Conservation (phyloP, 2,888 invertebrate genomes). For the Euphydryas editha region DNA sequence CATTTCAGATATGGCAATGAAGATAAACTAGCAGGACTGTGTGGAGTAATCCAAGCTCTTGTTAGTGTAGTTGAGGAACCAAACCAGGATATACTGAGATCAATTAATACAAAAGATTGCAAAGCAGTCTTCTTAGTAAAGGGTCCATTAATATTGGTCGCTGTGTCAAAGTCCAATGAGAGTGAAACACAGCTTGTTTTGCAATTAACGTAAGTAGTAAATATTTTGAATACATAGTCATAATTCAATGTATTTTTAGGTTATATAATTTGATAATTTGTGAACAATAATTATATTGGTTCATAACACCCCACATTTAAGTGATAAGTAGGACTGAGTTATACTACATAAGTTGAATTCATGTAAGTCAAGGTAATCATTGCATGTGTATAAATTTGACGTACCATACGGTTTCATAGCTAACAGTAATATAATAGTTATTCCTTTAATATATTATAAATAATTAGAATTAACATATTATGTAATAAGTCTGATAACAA, state of each 20-base stretch:
- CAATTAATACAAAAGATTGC: slow-evolving; percentile 92
- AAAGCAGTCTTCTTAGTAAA: slow-evolving; percentile 96
- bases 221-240: background rate
- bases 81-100: slow-evolving; percentile 92
- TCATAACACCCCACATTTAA: no score
- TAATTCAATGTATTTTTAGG: background rate
- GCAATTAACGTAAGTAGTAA: slow-evolving; percentile 90
- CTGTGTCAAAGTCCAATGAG: slow-evolving; percentile 92
- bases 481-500: no score
- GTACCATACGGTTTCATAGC: no score
- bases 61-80: slow-evolving; percentile 94
- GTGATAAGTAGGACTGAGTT: no score
- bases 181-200: slow-evolving; percentile 92
- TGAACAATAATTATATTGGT: no score
- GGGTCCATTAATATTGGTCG: slow-evolving; percentile 95
- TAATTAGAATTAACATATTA: no score
- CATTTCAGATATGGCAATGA: slow-evolving; percentile 92
- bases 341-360: no score
- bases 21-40: slow-evolving; percentile 96
- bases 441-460: no score
- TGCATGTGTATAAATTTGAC: no score
- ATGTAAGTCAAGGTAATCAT: no score
- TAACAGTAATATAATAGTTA: no score
- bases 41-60: slow-evolving; percentile 97
- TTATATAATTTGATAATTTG: background rate